Base-by-base conservation (phyloP, 2,888 invertebrate genomes). In the Leptothorax acervorum region DNA sequence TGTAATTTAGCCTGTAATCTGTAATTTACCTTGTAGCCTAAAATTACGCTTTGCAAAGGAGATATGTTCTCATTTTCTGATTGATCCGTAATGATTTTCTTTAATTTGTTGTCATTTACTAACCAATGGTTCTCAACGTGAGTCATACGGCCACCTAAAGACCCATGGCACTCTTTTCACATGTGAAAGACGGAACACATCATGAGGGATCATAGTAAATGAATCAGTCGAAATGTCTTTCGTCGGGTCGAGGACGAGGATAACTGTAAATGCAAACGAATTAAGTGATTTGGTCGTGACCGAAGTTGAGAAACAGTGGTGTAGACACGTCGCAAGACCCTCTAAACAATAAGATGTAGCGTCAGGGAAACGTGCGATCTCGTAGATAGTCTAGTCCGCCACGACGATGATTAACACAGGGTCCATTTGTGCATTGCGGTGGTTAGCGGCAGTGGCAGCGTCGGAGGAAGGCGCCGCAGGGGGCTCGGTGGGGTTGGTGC, bases 371-470 rank as follows among this genome's bases (percentile, higher is more conserved):
- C n/a, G 60, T 42, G 68, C 12, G 70, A 78, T 65, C 51, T 51
- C 35, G 15, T 48, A 71, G 60, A 79, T 71, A n/a, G 48, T 62
- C 48, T 81, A 51, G 18, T 28, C 28, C 42, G 63, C 57, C 66
- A 84, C 85, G 75, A 86, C 57, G 85, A 89, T 71, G 74, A 92
- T 91, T 92, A 92, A 93, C 90, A 89, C 87, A 87, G 88, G 90
- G 87, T 88, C 86, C 91, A 90, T 94, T 93, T 78, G 57, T 93
- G 92, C 91, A 92, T 87, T 93, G 90, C 91, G 93, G 87, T 92
- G 92, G 93, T 92, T 92, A 94, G 94, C 92, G 94, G 94, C 92
- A 93, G 93, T 90, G 94, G 93, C 92, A 93, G 92, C 92, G 93
- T 92, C 91, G 91, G 92, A 93, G 94, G 94, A 94, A 93, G 93